Evolutionary conservation across 2,888 invertebrate genomes (phyloP).

Genomic region (Coleophora flavipennella): DNA sequence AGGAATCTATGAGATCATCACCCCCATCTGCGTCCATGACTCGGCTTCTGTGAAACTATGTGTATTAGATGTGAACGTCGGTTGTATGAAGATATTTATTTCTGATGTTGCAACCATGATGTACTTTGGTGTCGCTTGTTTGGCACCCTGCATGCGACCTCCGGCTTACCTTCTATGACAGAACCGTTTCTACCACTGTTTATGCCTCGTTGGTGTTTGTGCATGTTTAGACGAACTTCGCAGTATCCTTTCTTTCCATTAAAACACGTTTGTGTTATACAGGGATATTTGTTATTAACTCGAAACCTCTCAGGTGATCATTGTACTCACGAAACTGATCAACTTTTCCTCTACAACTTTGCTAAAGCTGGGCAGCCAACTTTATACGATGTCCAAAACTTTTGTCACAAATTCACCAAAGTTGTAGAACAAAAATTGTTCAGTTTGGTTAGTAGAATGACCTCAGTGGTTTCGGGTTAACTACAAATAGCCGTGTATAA

Average conservation of each 20-base stretch:
- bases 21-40: constrained; percentile 3
- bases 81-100: constrained; percentile 6
- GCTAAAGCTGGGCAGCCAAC: too few species aligned
- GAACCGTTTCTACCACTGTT: constrained; percentile 12
- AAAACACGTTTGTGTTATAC: constrained; percentile 1
- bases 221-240: constrained; percentile 13
- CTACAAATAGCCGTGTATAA: too few species aligned
- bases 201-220: constrained; percentile 13
- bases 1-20: constrained; percentile 14
- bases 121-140: constrained; percentile 14
- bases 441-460: too few species aligned
- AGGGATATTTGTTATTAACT: too few species aligned
- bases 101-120: constrained; percentile 11
- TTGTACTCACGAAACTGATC: too few species aligned
- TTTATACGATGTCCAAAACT: too few species aligned
- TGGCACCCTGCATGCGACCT: constrained; percentile 13
- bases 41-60: constrained; percentile 4
- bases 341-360: too few species aligned
- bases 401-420: too few species aligned
- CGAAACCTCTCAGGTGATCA: too few species aligned
- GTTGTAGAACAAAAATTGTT: too few species aligned
- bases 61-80: constrained; percentile 6
- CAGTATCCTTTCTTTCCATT: constrained; percentile 12
- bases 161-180: constrained; percentile 11
- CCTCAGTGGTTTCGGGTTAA: constrained; percentile 11